Conservation (phyloP, 2,113 vertebrate species). For the Ciconia maguari region DNA sequence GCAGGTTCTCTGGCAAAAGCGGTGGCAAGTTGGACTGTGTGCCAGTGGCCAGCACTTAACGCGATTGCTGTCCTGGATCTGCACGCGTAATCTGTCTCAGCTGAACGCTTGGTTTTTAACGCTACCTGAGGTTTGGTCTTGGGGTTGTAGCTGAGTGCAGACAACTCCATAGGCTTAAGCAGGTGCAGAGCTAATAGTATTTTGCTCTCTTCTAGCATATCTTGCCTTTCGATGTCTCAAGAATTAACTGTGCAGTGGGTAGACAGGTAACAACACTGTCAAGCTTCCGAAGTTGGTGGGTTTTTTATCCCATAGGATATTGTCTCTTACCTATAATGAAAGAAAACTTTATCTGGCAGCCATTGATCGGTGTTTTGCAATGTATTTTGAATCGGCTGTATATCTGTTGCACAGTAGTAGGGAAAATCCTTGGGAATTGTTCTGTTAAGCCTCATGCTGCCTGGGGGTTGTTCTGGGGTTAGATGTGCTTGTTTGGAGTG, state of each 20-base stretch:
- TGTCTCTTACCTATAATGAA: not conserved
- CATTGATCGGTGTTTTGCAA: not conserved
- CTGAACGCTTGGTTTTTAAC: fast-evolving
- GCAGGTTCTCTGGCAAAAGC: not conserved
- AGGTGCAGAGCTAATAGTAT: not conserved
- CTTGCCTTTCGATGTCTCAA: not conserved
- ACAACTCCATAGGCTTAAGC: fast-evolving
- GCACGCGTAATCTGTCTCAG: fast-evolving
- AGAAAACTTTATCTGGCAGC: not conserved
- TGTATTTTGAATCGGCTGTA: not conserved
- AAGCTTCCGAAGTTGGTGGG: not conserved
- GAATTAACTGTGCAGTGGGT: not conserved
- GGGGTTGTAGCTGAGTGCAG: no score
- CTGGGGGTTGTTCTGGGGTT: not conserved
- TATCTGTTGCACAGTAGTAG: not conserved
- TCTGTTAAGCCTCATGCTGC: not conserved
- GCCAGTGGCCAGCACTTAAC: not conserved
- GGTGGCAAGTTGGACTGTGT: not conserved
- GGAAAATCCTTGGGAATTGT: not conserved
- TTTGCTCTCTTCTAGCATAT: not conserved
- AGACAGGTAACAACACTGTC: not conserved
- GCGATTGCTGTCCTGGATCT: not conserved
- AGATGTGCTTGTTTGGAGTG: not conserved
- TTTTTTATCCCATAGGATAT: not conserved
- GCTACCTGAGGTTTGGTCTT: not conserved